Evolutionary conservation across 2,888 invertebrate species (phyloP).

Genomic region (Drosophila borborema): DNA sequence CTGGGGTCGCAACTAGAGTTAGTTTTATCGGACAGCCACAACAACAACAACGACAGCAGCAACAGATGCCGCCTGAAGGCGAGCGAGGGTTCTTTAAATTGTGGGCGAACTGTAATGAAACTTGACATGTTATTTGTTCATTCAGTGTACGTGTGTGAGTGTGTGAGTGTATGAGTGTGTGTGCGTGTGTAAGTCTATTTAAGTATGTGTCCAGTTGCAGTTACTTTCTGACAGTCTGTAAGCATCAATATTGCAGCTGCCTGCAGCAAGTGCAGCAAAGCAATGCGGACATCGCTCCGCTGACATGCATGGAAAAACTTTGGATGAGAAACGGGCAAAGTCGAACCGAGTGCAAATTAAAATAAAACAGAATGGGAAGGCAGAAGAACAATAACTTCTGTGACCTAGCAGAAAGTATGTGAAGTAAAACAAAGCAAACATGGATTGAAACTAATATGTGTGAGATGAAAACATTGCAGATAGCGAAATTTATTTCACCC

Average conservation of each 20-base stretch:
- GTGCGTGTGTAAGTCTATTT: constrained; percentile 12
- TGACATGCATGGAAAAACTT: constrained; percentile 27
- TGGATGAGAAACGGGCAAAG: constrained; percentile 2
- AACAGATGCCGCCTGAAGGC: constrained; percentile 30
- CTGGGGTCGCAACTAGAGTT: constrained; percentile 44
- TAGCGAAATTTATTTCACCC: not conserved
- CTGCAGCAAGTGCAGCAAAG: constrained; percentile 39
- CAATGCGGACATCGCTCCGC: constrained; percentile 27
- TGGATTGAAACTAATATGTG: not conserved
- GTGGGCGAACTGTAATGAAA: constrained; percentile 76
- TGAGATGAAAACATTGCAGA: not conserved
- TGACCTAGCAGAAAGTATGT: not conserved
- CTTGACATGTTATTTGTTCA: constrained; percentile 83
- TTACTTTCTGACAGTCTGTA: constrained; percentile 26
- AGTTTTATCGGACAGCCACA: constrained; percentile 54
- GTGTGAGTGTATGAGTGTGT: not conserved
- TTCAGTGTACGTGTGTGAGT: constrained; percentile 46
- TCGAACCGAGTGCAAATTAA: constrained; percentile 7
- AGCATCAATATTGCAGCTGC: constrained; percentile 57
- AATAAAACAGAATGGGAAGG: not conserved
- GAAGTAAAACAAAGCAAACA: not conserved
- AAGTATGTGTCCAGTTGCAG: constrained; percentile 20
- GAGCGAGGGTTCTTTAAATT: constrained; percentile 61
- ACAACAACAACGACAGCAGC: constrained; percentile 28
- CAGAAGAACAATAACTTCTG: not conserved